Evolutionary conservation across 2,113 vertebrate species (phyloP).

Genomic region (Irena cyanogastra): DNA sequence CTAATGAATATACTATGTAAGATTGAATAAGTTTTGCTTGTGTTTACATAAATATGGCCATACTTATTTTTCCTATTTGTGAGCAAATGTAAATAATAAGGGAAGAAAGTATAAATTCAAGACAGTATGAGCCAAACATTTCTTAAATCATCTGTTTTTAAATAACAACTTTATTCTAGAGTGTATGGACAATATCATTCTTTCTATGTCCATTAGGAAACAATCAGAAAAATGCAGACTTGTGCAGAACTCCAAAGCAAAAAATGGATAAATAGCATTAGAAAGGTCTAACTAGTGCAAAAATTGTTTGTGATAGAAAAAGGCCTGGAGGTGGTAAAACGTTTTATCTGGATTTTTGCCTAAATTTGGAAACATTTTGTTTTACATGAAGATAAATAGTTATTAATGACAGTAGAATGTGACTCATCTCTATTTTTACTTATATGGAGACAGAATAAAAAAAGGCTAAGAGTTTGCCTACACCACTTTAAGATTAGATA

Average conservation of each 20-base stretch:
- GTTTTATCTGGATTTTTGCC: not conserved
- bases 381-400: not conserved
- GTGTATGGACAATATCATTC: not conserved
- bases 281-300: not conserved
- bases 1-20: not conserved
- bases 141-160: not conserved
- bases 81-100: not conserved
- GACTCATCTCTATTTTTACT: not conserved
- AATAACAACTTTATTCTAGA: not conserved
- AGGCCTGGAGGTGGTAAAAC: not conserved
- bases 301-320: not conserved
- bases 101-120: not conserved
- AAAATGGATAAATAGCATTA: not conserved
- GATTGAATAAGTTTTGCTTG: not conserved
- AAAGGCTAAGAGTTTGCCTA: not conserved
- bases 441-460: not conserved
- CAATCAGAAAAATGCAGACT: not conserved
- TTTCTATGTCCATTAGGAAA: not conserved
- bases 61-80: not conserved
- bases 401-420: not conserved
- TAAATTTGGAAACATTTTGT: not conserved
- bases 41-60: not conserved
- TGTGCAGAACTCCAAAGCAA: not conserved
- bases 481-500: not conserved
- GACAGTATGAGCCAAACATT: not conserved